These are phyloP conservation scores for Aphaenogaster floridana DNA, from an alignment of 1,140 invertebrate genomes.

Conservation along the genomic window DNA sequence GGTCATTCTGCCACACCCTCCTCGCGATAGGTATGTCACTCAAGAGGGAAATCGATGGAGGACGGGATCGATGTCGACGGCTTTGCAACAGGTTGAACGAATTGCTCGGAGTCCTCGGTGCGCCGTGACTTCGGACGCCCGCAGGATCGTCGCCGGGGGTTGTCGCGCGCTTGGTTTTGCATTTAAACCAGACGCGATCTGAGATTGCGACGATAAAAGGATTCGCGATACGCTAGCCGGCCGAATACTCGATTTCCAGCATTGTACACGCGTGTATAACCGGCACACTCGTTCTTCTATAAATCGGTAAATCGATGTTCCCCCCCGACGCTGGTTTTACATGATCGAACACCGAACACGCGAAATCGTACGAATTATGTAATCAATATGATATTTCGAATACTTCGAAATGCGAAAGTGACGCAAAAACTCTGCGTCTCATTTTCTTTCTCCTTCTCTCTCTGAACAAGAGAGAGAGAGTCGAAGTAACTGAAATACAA, in stretches of 20 bases:
- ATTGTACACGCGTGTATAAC: background rate
- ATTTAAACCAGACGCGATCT: constrained; percentile 62
- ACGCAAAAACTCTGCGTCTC: background rate
- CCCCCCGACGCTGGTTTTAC: background rate
- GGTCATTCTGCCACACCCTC: constrained; percentile 73
- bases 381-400: background rate
- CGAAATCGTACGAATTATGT: background rate
- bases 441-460: background rate
- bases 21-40: constrained; percentile 63
- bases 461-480: background rate
- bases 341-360: background rate
- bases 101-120: constrained; percentile 71
- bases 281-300: background rate
- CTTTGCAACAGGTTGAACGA: constrained; percentile 78
- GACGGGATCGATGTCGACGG: constrained; percentile 76
- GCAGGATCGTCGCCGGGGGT: constrained; percentile 36
- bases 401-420: background rate
- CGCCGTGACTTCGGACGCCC: constrained; percentile 63
- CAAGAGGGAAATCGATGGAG: constrained; percentile 74
- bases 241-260: constrained; percentile 45
- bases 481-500: background rate
- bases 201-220: constrained; percentile 72
- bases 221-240: constrained; percentile 49
- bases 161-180: constrained; percentile 50
- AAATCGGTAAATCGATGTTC: constrained; percentile 2